Percentiles rank a stretch among this genome's conserved stretches.
phyloP scores from a whole-genome alignment of 2,888 invertebrate genomes.

The Philereme transversata region DNA sequence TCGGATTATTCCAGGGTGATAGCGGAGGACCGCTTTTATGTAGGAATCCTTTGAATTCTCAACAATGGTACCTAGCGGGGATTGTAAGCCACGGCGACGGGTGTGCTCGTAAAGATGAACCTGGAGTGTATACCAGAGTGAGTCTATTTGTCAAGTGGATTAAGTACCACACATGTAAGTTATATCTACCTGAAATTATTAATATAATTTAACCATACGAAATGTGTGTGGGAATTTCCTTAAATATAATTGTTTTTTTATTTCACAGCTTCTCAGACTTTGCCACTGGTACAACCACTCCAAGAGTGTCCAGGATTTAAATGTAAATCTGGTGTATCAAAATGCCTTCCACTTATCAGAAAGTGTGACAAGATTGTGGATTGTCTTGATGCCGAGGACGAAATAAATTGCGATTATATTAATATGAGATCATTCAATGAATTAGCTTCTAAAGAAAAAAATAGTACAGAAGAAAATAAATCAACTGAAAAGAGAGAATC shows the following conservation, averaged over 20 bases:
- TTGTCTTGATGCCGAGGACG: conserved; percentile 92
- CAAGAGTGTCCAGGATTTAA: conserved; percentile 89
- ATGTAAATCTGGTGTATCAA: conserved; percentile 86
- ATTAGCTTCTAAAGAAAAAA: background rate
- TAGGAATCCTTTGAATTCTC: conserved; percentile 85
- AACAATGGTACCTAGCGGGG: conserved; percentile 92
- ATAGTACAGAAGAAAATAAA: conserved; percentile 18
- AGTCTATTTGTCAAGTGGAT: conserved; percentile 91
- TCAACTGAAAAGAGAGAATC: conserved; percentile 31
- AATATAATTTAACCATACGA: background rate
- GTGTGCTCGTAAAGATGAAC: conserved; percentile 90
- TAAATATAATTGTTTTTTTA: conserved; percentile 7
- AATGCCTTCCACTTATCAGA: conserved; percentile 86
- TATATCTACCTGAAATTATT: conserved; percentile 3
- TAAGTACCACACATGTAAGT: conserved; percentile 83
- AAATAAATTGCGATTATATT: conserved; percentile 84
- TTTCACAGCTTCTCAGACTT: conserved; percentile 71
- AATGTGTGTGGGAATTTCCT: background rate
- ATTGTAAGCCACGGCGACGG: conserved; percentile 95
- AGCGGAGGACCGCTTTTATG: conserved; percentile 94
- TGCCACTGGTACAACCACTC: conserved; percentile 80
- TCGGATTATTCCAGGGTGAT: conserved; percentile 83
- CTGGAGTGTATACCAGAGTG: conserved; percentile 93
- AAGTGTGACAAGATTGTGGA: conserved; percentile 90
- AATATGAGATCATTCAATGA: conserved; percentile 39